These are phyloP conservation scores for Lutjanus campechanus DNA, from an alignment of 2,797 vertebrate species.

Conservation along the genomic window DNA sequence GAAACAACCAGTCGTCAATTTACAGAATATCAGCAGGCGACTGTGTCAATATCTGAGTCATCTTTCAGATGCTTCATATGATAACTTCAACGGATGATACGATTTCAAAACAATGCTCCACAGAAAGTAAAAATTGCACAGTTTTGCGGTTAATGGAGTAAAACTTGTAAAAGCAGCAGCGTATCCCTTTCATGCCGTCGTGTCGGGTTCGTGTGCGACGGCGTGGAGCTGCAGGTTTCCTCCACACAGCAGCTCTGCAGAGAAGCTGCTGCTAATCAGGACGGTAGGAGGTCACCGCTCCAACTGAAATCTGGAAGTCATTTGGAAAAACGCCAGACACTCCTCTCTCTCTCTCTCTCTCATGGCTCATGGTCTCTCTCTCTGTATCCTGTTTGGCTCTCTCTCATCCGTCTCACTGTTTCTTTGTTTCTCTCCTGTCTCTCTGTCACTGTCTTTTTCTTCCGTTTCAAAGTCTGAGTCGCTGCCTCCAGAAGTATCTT, in stretches of 20 bases:
- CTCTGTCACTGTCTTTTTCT: too few species aligned
- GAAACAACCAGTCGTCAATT: too few species aligned
- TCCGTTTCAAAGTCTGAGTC: too few species aligned
- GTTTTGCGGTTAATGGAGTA: background rate
- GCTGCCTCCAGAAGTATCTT: too few species aligned
- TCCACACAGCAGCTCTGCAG: constrained; percentile 45
- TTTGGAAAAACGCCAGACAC: constrained; percentile 32
- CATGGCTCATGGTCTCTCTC: background rate
- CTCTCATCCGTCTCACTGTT: constrained; percentile 8
- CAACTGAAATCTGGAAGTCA: constrained; percentile 64
- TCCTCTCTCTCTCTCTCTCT: constrained; percentile 2
- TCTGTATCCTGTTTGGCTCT: background rate
- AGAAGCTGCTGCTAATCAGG: constrained; percentile 56
- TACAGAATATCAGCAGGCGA: too few species aligned
- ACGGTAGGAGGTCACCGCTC: constrained; percentile 39
- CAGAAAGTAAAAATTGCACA: background rate
- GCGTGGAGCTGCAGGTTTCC: constrained; percentile 15
- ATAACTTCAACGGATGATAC: background rate
- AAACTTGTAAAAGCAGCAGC: background rate
- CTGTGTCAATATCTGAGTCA: too few species aligned
- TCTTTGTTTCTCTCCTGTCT: too few species aligned
- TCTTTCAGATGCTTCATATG: too few species aligned
- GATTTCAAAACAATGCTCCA: background rate
- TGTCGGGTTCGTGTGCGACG: background rate
- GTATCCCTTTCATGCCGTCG: background rate